Evolutionary conservation across 2,113 vertebrate species (phyloP), one percentile per base, ranked within the genome.

Genomic region (Mobula birostris): DNA sequence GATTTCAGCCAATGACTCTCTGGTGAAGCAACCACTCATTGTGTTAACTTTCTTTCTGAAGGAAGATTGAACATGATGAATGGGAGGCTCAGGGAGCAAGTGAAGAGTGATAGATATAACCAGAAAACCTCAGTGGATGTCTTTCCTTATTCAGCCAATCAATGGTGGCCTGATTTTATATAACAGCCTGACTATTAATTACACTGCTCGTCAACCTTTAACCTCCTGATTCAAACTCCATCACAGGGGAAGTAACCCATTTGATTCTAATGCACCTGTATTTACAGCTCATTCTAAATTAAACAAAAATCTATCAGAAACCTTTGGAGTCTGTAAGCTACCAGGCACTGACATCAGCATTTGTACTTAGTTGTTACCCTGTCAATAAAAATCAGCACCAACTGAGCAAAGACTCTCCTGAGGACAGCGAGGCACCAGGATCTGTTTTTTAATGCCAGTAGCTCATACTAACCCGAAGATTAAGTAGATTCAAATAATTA

Each of bases 301-400:
- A 95, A 40, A 82, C n/a, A 48, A 74, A 68, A 24, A 95, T 95
- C 96, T 96, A 96, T 97, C 96, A 96, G 96, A 97, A 97, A 96
- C 91, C 72, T n/a, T 87, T 94, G 95, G 95, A 94, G 95, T 68
- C 95, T 1, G 94, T 96, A 40, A 9, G 32, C 88, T 40, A 93
- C 70, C 4, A 70, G 91, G 68, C 91, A 97, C 97, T 95, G 97
- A 96, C 96, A 95, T 94, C 94, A 27, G 95, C 95, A 97, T 97
- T 96, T 96, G 97, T 97, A 96, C 96, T 96, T 95, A 97, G 97
- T 96, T 97, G 96, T 97, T 94, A 95, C 72, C 66, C 94, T 96
- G 96, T 97, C 97, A 96, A 97, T 97, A 97, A 94, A 95, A 96
- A 97, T 96, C 91, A 95, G 95, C 96, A 95, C 95, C 95, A 95